Evolutionary conservation across 2,113 vertebrate genomes (phyloP), one percentile per base, ranked within the genome.

Genomic region (Rhagologus leucostigma): DNA sequence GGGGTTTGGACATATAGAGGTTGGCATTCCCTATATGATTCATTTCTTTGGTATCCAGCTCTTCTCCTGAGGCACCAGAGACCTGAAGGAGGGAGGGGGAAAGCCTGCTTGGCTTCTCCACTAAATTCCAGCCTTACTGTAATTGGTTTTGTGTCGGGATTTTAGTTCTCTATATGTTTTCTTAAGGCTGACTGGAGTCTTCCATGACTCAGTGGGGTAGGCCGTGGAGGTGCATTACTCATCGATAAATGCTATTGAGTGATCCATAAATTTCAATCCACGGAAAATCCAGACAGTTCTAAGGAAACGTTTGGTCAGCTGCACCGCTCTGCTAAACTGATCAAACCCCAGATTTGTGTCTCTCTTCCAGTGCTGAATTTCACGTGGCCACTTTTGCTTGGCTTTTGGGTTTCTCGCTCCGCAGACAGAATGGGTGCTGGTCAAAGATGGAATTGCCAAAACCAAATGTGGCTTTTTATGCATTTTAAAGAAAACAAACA

Each of bases 11-110:
- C 63, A 8, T 91, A 67, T 1, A 78, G 92, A 82, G 76, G 65
- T 83, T 96, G 97, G 94, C 91, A 93, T 81, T 91, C 33, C 7
- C 37, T 33, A 1, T n/a, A 39, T 96, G 95, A 97, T 94, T 97
- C 84, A 97, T 95, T 65, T 30, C 89, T 94, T 73, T 96, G 96
- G 94, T 96, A 96, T 96, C 92, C 85, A 63, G 33, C 59, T 96
- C 92, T 96, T 92, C 94, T 94, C 90, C 81, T 57, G 84, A 87
- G 93, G 79, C 87, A 74, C 70, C 32, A 18, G 73, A 39, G 84
- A 85, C 79, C 71, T 93, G 84, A 13, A 46, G 62, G 71, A 86
- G 88, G 83, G 67, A 87, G 42, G 42, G 52, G 35, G 49, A 19
- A 35, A 77, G 59, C 60, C 91, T 83, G 23, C 74, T 59, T 96